Percentiles rank a stretch among this genome's conserved stretches.
Conservation (phyloP, 2,797 vertebrate genomes). For the Sebastes taczanowskii region DNA sequence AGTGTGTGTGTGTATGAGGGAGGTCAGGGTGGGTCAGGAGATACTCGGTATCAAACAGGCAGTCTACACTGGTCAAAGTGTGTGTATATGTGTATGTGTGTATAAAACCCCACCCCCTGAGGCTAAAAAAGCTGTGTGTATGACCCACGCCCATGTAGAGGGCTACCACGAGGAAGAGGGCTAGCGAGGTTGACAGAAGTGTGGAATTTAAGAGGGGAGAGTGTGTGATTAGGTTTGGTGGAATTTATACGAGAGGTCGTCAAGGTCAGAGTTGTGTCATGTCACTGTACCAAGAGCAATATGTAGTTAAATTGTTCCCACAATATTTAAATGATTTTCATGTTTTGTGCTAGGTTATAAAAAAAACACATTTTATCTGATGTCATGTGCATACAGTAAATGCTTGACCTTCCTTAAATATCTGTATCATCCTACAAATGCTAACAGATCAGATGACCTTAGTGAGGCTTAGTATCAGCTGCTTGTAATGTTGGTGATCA, state of each 20-base stretch:
- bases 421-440: neutral
- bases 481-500: neutral
- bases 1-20: conserved; percentile 86
- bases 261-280: conserved; percentile 33
- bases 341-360: neutral
- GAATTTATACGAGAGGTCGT: conserved; percentile 56
- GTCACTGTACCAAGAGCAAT: conserved; percentile 14
- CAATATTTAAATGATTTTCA: conserved; percentile 5
- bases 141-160: conserved; percentile 28
- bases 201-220: conserved; percentile 59
- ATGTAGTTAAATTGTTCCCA: neutral
- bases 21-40: conserved; percentile 92
- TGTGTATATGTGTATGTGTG: conserved; percentile 30
- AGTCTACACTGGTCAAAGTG: conserved; percentile 86
- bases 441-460: neutral
- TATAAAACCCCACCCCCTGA: neutral
- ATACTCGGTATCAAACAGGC: conserved; percentile 82
- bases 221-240: conserved; percentile 62
- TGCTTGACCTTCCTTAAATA: neutral
- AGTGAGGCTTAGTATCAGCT: neutral
- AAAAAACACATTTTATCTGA: neutral
- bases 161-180: conserved; percentile 37
- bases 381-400: neutral
- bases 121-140: conserved; percentile 24
- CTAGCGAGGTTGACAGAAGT: conserved; percentile 49